Conservation (phyloP, 1,140 invertebrate species). For the Drosophila kurseongensis region DNA sequence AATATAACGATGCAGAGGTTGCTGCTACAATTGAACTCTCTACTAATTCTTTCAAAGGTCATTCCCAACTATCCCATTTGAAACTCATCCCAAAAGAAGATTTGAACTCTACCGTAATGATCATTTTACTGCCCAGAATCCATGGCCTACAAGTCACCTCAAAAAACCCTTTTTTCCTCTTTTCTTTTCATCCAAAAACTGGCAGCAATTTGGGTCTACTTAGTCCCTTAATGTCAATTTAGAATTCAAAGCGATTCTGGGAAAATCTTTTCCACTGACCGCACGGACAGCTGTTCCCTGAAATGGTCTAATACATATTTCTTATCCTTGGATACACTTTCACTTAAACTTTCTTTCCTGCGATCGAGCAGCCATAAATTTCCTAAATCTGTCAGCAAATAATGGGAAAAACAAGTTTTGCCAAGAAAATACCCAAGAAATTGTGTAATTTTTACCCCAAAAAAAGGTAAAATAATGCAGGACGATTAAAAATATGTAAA, state of each 20-base stretch:
- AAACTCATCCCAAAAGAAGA: constrained; percentile 8
- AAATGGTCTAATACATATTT: constrained; percentile 12
- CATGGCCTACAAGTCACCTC: constrained; percentile 1
- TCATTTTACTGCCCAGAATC: background rate
- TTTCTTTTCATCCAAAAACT: background rate
- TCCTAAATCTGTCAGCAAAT: constrained; percentile 50
- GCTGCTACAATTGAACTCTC: constrained; percentile 22
- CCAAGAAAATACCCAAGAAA: constrained; percentile 52
- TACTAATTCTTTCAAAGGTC: constrained; percentile 16
- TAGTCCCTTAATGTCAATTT: constrained; percentile 26
- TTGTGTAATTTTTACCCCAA: constrained; percentile 68
- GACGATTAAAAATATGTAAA: constrained; percentile 73
- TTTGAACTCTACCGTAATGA: constrained; percentile 6
- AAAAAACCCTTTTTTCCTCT: constrained; percentile 8
- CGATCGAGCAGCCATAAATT: constrained; percentile 51
- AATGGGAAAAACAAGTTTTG: constrained; percentile 52
- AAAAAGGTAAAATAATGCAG: constrained; percentile 25
- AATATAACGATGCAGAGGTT: background rate
- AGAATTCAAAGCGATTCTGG: constrained; percentile 23
- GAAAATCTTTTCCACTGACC: constrained; percentile 43
- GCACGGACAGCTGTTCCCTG: constrained; percentile 26
- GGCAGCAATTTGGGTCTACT: constrained; percentile 18
- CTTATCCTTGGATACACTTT: constrained; percentile 42
- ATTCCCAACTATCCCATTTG: constrained; percentile 27
- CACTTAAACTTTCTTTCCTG: constrained; percentile 50